A percentile compares a stretch with the other conserved stretches of the same genome.
Conservation (phyloP, 2,113 vertebrate species). For the Philantomba maxwellii region DNA sequence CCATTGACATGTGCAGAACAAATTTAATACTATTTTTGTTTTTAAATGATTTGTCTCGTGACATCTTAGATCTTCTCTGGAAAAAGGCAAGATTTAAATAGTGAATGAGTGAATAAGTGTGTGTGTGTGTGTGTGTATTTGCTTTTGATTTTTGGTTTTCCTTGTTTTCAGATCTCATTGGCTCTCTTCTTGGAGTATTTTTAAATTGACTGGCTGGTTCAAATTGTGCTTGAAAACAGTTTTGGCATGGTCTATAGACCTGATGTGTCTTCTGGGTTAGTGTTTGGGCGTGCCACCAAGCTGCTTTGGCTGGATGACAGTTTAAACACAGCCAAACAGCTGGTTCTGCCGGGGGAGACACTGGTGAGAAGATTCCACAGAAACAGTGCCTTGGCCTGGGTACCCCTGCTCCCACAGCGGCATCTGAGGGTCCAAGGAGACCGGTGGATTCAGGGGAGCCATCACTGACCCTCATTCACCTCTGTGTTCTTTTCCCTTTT, state of each 20-base stretch:
- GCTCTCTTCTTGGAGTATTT: constrained; percentile 36
- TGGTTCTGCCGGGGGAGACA: constrained; percentile 12
- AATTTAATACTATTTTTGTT: background rate
- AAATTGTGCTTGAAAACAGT: constrained; percentile 47
- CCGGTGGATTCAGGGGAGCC: background rate
- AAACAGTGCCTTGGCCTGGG: background rate
- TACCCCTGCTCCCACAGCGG: background rate
- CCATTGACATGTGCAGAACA: background rate
- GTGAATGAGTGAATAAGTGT: background rate
- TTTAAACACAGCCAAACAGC: constrained; percentile 47
- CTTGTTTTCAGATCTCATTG: constrained; percentile 61
- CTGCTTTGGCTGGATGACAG: constrained; percentile 55
- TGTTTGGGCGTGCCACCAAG: constrained; percentile 55
- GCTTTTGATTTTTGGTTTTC: constrained; percentile 24
- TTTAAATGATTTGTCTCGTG: background rate
- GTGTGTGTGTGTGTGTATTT: background rate
- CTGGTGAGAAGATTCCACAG: background rate
- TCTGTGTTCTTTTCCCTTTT: background rate
- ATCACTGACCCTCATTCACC: too few species aligned
- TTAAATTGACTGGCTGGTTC: constrained; percentile 69
- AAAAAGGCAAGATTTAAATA: background rate
- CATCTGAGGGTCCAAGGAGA: background rate
- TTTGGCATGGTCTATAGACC: background rate
- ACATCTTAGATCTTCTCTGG: background rate
- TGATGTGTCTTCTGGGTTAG: background rate